Base-by-base conservation (phyloP, 1,140 invertebrate species). In the Venturia canescens region DNA sequence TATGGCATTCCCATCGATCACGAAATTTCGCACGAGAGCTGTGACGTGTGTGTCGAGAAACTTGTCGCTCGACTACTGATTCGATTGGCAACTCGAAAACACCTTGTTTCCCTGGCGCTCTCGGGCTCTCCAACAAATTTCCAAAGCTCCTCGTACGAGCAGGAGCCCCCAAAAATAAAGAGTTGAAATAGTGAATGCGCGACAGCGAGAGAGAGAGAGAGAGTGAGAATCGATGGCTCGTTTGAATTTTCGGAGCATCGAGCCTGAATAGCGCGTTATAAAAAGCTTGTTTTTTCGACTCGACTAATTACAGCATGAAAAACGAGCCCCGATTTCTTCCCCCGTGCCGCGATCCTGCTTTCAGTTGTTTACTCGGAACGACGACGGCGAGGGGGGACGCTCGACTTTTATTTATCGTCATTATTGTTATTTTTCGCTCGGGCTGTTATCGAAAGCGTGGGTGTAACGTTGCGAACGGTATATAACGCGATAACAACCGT, bases 401-500 rank as follows among this genome's bases (percentile, higher is more conserved):
- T n/a, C n/a, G n/a, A n/a, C 38, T 44, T 44, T 44, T 44, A 44
- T 44, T 44, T 44, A 48, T 69, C 66, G 27, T 69, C 66, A 69
- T 69, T 31, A 69, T 69, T 69, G 29, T 69, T 69, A 31, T 69
- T 31, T 69, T 69, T 69, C 66, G 23, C 71, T 26, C 23, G 18
- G 38, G 44, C 71, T 16, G 71, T 74, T 74, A 74, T 74, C 71
- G 71, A 74, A 26, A 74, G 71, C 44, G 71, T 69, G 6, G 71
- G 71, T 74, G 71, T 74, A 74, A 74, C 44, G 71, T 74, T 74
- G 71, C 71, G 71, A 74, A 27, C 9, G 44, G 38, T 74, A 74
- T 53, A 53, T 29, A 74, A 74, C 71, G 71, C 71, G 71, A 74
- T 74, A 74, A 74, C 71, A 74, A 74, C 44, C 71, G 71, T 74